These are phyloP conservation scores for Thera britannica DNA, from an alignment of 2,888 invertebrate genomes.

Conservation along the genomic window DNA sequence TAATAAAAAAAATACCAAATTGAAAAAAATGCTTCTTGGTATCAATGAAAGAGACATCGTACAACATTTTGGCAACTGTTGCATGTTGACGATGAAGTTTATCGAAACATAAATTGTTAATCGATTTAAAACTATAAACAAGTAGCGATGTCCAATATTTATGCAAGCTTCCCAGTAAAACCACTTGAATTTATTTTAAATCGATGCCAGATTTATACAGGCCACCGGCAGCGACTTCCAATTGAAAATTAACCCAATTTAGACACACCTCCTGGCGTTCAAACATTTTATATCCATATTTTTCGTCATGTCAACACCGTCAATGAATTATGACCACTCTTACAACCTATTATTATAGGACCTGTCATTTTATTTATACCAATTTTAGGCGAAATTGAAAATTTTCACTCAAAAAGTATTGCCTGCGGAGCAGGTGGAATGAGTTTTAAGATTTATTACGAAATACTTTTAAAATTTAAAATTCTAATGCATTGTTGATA, in stretches of 20 bases:
- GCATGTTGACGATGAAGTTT: conserved; percentile 62
- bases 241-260: conserved; percentile 83
- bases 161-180: conserved; percentile 64
- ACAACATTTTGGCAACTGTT: conserved; percentile 55
- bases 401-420: conserved; percentile 65
- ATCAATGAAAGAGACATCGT: conserved; percentile 52
- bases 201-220: conserved; percentile 69
- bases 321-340: conserved; percentile 77
- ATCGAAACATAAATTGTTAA: conserved; percentile 65
- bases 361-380: conserved; percentile 79
- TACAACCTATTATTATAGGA: conserved; percentile 79
- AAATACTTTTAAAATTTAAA: conserved; percentile 57
- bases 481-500: conserved; percentile 59
- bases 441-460: conserved; percentile 74
- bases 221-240: conserved; percentile 77
- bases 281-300: conserved; percentile 58
- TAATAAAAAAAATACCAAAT: conserved; percentile 8
- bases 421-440: conserved; percentile 73
- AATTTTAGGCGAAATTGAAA: conserved; percentile 76
- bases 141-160: conserved; percentile 68
- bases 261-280: conserved; percentile 76
- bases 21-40: conserved; percentile 47
- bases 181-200: conserved; percentile 69
- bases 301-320: conserved; percentile 79
- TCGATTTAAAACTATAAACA: conserved; percentile 49